These are phyloP conservation scores for Hipparchia sbordonii DNA, from an alignment of 2,888 invertebrate genomes.

Conservation along the genomic window DNA sequence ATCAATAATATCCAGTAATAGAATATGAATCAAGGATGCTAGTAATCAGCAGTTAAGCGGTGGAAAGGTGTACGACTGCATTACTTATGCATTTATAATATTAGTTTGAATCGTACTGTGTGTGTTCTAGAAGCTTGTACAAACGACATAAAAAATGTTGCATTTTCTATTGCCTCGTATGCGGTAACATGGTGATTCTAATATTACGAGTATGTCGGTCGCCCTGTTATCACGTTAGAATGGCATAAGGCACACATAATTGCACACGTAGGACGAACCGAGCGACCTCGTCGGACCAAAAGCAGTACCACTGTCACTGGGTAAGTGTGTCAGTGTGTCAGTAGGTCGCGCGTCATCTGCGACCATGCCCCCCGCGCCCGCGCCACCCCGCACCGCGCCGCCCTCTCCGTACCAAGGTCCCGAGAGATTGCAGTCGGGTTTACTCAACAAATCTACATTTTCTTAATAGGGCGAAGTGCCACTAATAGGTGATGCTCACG, in stretches of 20 bases:
- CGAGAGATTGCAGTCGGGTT: slow-evolving; percentile 68
- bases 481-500: slow-evolving; percentile 26
- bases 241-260: slow-evolving; percentile 47
- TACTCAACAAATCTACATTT: slow-evolving; percentile 58
- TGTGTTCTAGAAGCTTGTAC: no score
- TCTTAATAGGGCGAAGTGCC: slow-evolving; percentile 49
- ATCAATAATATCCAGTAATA: no score
- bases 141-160: not conserved
- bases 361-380: slow-evolving; percentile 63
- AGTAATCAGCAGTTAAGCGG: no score
- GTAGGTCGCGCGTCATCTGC: slow-evolving; percentile 81
- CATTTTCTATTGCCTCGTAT: not conserved
- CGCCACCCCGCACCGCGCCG: slow-evolving; percentile 47
- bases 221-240: slow-evolving; percentile 29
- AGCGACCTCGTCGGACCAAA: slow-evolving; percentile 78
- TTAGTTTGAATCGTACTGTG: no score
- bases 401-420: slow-evolving; percentile 72
- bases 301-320: slow-evolving; percentile 82
- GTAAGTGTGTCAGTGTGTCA: slow-evolving; percentile 82
- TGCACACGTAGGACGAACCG: slow-evolving; percentile 70
- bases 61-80: no score
- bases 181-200: slow-evolving; percentile 10
- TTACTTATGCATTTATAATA: no score
- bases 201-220: not conserved
- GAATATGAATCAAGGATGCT: no score